These are phyloP conservation scores for Cotesia congregata DNA, from an alignment of 2,888 invertebrate genomes.

Conservation along the genomic window DNA sequence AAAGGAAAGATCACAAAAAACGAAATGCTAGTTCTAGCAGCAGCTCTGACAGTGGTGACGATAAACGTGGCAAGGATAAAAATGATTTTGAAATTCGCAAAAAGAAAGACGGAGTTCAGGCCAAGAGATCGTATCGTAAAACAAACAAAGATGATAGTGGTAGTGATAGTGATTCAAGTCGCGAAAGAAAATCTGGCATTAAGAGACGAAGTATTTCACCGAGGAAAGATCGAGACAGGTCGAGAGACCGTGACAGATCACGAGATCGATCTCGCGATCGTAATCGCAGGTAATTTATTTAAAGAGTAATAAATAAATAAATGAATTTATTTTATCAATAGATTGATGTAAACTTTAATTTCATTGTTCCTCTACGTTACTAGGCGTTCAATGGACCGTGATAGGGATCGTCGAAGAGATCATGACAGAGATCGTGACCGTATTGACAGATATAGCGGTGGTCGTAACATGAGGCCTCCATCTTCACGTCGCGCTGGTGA, in stretches of 20 bases:
- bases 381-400: conserved; percentile 69
- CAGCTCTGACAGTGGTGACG: conserved; percentile 60
- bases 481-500: conserved; percentile 65
- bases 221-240: conserved; percentile 68
- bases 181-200: conserved; percentile 72
- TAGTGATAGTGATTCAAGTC: conserved; percentile 73
- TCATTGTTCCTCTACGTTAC: conserved; percentile 31
- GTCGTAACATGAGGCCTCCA: conserved; percentile 68
- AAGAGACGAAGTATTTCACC: conserved; percentile 65
- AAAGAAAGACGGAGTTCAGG: conserved; percentile 86
- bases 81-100: conserved; percentile 80
- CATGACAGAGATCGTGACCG: conserved; percentile 62
- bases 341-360: conserved; percentile 9
- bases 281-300: conserved; percentile 59
- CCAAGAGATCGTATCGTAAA: conserved; percentile 87
- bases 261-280: conserved; percentile 70
- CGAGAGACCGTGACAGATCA: conserved; percentile 68
- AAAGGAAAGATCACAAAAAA: conserved; percentile 60
- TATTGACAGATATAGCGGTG: conserved; percentile 64
- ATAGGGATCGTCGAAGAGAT: conserved; percentile 69
- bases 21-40: conserved; percentile 58
- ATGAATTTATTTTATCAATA: neutral
- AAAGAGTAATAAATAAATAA: neutral
- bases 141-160: conserved; percentile 87
- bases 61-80: conserved; percentile 68